Base-by-base conservation (phyloP, 2,888 invertebrate genomes). In the Zhuqinia jingwanae region DNA sequence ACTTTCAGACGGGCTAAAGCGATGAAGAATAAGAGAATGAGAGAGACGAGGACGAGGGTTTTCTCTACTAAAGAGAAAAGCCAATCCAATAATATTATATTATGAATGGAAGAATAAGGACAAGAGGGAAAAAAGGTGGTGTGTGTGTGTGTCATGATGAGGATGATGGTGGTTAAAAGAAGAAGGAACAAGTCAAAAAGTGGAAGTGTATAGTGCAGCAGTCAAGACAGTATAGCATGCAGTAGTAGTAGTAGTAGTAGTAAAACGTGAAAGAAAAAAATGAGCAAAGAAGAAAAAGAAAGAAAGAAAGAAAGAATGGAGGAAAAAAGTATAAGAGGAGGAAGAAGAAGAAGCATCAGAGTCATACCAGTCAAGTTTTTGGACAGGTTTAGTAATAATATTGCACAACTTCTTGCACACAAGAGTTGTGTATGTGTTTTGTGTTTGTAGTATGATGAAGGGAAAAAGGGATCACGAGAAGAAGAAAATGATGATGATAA, bases 71-170 rank as follows among this genome's bases (percentile, higher is more conserved):
- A 60, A 60, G 60, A 15, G 60, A 60, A 11, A 77, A 58, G 73
- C 53, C 58, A 36, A 56, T 73, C 13, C 50, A 30, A 56, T 27
- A 63, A 20, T 76, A 47, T 75, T n/a, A n/a, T n/a, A n/a, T 27
- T n/a, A 50, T 53, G 20, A 50, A 60, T 60, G 45, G 22, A 68
- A 68, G 45, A 27, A 68, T 22, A 22, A 70, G 73, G 58, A 22
- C 88, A 87, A 88, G 80, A 83, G 89, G 93, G 93, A 93, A 93
- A 93, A 77, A 75, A 93, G 92, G 92, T 93, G 93, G 93, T 45
- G 70, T n/a, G n/a, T n/a, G n/a, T n/a, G n/a, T n/a, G n/a, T 84
- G 65, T 79, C 79, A 68, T 53, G 45, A 36, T 45, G 68, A 8
- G 10, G 68, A 68, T 60, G 68, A 25, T 58, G 58, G 25, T 22